Conservation (phyloP, 2,797 vertebrate genomes). For the Lagocephalus sceleratus region DNA sequence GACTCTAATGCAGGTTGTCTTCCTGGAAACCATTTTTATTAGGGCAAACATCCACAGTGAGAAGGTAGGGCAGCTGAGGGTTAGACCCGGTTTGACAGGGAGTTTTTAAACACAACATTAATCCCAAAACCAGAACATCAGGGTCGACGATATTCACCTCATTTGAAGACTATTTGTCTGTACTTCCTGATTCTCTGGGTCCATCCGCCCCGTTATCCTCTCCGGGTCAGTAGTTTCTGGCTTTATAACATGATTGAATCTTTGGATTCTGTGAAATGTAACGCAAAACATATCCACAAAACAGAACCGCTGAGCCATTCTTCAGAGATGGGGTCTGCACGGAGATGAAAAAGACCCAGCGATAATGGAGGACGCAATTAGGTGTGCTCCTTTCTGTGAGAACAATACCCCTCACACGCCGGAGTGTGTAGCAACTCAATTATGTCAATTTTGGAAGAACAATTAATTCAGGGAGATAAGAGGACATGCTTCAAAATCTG, state of each 20-base stretch:
- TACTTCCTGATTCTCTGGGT: slow-evolving; percentile 1
- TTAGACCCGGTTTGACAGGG: slow-evolving; percentile 7
- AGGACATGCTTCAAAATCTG: slow-evolving; percentile 53
- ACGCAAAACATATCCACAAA: slow-evolving; percentile 47
- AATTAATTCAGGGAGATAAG: slow-evolving; percentile 67
- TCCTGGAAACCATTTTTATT: neutral
- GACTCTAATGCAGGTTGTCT: too few species aligned
- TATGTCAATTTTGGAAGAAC: slow-evolving; percentile 60
- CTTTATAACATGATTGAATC: slow-evolving; percentile 39
- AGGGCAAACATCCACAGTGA: slow-evolving; percentile 22
- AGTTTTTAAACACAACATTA: slow-evolving; percentile 1
- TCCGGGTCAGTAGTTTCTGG: slow-evolving; percentile 38
- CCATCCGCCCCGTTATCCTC: slow-evolving; percentile 11
- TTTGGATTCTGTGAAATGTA: slow-evolving; percentile 34
- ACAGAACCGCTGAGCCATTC: slow-evolving; percentile 39
- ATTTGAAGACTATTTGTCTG: too few species aligned
- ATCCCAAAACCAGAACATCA: slow-evolving; percentile 9
- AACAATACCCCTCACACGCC: slow-evolving; percentile 58
- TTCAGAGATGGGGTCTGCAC: slow-evolving; percentile 41
- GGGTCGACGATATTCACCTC: neutral
- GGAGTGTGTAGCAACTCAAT: slow-evolving; percentile 60
- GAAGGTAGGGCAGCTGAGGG: too few species aligned
- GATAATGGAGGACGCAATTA: slow-evolving; percentile 62
- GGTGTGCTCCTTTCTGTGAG: slow-evolving; percentile 44
- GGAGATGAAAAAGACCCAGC: slow-evolving; percentile 48